Evolutionary conservation across 2,797 vertebrate species (phyloP), one percentile per base, ranked within the genome.

Genomic region (Pseudomugil gertrudae): DNA sequence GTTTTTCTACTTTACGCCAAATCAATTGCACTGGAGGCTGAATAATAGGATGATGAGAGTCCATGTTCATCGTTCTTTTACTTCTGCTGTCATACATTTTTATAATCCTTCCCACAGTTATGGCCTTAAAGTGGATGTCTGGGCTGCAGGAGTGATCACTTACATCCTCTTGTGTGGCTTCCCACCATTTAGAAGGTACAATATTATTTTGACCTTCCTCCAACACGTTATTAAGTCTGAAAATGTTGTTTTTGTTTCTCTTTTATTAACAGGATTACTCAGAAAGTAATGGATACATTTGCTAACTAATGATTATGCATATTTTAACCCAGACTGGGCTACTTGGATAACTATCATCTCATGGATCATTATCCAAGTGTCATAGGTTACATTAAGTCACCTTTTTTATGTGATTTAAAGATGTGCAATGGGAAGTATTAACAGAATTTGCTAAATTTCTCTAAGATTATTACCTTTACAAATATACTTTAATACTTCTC

Each of bases 161-260:
- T 99, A 98, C 92, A 98, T 99, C 68, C 94, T 99, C 2, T 86
- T 99, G 23, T 99, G 98, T 90, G 98, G 98, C 36, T 99, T 99
- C 80, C 98, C 98, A 26, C 98, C 98, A 0, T 99, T 99, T 81
- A 95, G 97, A 90, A 99, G 97, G 98, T 98, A 86, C 11, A 10
- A 45, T 26, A 10, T 40, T 4, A 15, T 26, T 11, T 11, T 24
- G 5, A 33, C 48, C n/a, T 21, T 51, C 48, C 14, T 24, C 48
- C 11, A 26, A 26, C 24, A 43, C 19, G 11, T 24, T 51, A 15
- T 51, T 11, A 26, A 3, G 15, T 55, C n/a, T 3, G 5, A 24
- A n/a, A 27, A 15, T 19, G 10, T 57, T 27, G 7, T 33, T 17
- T 33, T 4, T 40, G 15, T 50, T 50, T 50, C 1, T 51, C 23